A percentile compares a stretch with the other conserved stretches of the same genome.
Evolutionary conservation across 2,888 invertebrate species (phyloP).

Genomic region (Azorinus chamasolen): DNA sequence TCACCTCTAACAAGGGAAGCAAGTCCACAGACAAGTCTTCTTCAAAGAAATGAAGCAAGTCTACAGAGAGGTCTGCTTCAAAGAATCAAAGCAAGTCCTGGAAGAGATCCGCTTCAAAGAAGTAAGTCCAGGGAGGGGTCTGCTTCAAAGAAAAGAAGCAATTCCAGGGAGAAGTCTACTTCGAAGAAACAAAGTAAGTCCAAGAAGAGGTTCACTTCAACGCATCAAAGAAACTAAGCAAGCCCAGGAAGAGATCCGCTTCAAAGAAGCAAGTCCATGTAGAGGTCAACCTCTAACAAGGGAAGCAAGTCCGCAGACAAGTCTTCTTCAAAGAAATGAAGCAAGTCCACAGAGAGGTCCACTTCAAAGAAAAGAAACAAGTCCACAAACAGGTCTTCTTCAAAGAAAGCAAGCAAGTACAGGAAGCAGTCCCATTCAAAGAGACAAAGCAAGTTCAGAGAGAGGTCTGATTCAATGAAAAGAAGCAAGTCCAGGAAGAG

Average conservation of each 20-base stretch:
- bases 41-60: slow-evolving; percentile 45
- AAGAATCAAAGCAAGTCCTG: too few relatives aligned
- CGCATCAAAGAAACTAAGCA: slow-evolving; percentile 25
- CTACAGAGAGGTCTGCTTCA: too few relatives aligned
- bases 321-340: slow-evolving; percentile 40
- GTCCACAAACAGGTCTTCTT: slow-evolving; percentile 31
- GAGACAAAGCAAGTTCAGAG: slow-evolving; percentile 26
- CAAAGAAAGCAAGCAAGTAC: slow-evolving; percentile 49
- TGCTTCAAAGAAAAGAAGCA: too few relatives aligned
- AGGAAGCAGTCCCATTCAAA: slow-evolving; percentile 26
- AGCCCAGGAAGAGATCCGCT: too few relatives aligned
- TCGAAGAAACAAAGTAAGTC: too few relatives aligned
- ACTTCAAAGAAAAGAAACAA: slow-evolving; percentile 36
- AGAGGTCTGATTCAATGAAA: slow-evolving; percentile 29
- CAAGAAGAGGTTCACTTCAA: slow-evolving; percentile 38
- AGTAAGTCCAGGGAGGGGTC: too few relatives aligned
- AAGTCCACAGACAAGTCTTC: slow-evolving; percentile 43
- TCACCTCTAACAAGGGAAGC: slow-evolving; percentile 35
- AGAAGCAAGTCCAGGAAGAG: slow-evolving; percentile 23
- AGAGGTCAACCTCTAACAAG: slow-evolving; percentile 41
- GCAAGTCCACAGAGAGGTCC: slow-evolving; percentile 24
- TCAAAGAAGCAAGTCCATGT: slow-evolving; percentile 51
- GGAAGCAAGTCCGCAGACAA: slow-evolving; percentile 41
- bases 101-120: too few relatives aligned
- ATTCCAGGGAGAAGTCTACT: slow-evolving; percentile 40